A percentile compares a stretch with the other conserved stretches of the same genome.
These are phyloP conservation scores for Hipparchia semele DNA, from an alignment of 2,888 invertebrate genomes.

Conservation along the genomic window DNA sequence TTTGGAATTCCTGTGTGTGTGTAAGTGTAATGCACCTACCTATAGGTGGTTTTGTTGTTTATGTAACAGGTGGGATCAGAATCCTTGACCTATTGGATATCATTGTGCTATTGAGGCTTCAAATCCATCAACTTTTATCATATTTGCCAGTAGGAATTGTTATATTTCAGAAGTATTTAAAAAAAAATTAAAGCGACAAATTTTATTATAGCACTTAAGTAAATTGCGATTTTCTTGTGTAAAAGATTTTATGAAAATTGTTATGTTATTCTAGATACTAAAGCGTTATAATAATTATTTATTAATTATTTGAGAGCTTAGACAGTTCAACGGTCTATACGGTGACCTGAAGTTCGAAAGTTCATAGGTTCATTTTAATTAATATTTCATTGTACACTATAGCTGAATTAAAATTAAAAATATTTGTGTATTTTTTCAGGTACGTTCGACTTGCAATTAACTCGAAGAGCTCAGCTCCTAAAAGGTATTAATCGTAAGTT, in stretches of 20 bases:
- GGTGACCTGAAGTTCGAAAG: not conserved
- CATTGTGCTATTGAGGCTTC: no score
- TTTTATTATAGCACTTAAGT: slow-evolving; percentile 15
- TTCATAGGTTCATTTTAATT: not conserved
- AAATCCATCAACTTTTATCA: not conserved
- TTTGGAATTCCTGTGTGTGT: no score
- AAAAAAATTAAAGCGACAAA: not conserved
- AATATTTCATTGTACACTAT: not conserved
- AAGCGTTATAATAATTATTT: not conserved
- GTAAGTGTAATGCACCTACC: no score
- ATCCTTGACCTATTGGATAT: no score
- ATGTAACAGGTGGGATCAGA: no score
- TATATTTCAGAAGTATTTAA: not conserved
- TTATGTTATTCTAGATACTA: not conserved
- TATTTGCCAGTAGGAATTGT: slow-evolving; percentile 5
- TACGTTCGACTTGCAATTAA: slow-evolving; percentile 1
- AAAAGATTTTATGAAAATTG: slow-evolving; percentile 9
- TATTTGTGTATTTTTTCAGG: slow-evolving; percentile 5
- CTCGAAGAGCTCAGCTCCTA: not conserved
- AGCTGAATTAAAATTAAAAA: not conserved
- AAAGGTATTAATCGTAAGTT: not conserved
- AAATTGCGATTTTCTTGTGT: slow-evolving; percentile 15
- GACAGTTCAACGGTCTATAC: not conserved
- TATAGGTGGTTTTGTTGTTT: no score
- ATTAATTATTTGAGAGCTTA: not conserved